These are phyloP conservation scores for Potorous gilbertii DNA, from an alignment of 2,797 vertebrate genomes.

Conservation along the genomic window DNA sequence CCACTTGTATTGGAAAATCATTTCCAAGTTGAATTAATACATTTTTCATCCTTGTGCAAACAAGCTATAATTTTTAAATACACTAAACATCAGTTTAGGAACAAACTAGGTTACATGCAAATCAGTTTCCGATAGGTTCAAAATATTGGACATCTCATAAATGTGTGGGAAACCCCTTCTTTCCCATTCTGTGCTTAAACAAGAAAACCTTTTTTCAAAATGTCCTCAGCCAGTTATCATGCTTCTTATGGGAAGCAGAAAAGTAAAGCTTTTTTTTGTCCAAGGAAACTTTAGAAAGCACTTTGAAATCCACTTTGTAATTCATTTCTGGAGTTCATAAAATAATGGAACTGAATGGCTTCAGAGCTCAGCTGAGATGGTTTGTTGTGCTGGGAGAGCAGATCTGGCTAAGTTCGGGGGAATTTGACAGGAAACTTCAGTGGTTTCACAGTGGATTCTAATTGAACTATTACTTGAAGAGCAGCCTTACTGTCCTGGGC, in stretches of 20 bases:
- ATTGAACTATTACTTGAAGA: not conserved
- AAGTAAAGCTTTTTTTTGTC: not conserved
- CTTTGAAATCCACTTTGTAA: not conserved
- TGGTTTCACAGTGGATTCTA: not conserved
- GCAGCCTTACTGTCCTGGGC: fast-evolving
- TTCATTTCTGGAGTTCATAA: not conserved
- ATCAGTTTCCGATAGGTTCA: not conserved
- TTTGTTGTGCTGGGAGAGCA: not conserved
- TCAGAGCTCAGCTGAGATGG: not conserved
- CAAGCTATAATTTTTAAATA: not conserved
- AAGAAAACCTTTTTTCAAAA: not conserved
- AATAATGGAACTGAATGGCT: not conserved
- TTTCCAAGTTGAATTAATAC: not conserved
- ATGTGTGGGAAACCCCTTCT: not conserved
- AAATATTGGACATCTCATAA: not conserved
- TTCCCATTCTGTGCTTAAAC: not conserved
- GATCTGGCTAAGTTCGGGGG: not conserved
- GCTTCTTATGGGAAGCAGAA: not conserved
- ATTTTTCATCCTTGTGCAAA: not conserved
- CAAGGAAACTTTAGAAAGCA: not conserved
- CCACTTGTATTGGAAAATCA: not conserved
- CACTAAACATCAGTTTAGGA: not conserved
- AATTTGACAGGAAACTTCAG: not conserved
- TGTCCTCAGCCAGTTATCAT: not conserved
- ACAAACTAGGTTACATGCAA: not conserved